Conservation (phyloP, 2,113 vertebrate genomes). For the Equus przewalskii region DNA sequence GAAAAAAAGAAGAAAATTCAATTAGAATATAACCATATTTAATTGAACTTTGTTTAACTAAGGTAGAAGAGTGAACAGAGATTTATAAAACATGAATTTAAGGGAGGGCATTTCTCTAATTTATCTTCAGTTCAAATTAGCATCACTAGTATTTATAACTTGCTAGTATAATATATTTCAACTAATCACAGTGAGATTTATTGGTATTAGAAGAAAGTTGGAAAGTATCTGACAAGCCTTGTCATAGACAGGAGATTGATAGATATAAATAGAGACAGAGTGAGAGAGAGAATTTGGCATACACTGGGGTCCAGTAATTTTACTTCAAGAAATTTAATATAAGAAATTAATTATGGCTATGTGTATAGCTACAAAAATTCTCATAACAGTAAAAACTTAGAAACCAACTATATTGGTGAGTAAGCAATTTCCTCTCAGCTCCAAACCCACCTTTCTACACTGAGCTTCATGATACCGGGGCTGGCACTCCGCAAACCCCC, state of each 20-base stretch:
- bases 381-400: neutral
- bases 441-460: neutral
- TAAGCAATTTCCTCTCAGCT: neutral
- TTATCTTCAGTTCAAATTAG: slow-evolving; percentile 40
- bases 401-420: neutral
- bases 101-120: slow-evolving; percentile 38
- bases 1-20: neutral
- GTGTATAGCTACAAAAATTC: neutral
- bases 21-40: slow-evolving; percentile 10
- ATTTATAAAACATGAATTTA: neutral
- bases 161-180: neutral
- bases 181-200: neutral
- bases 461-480: neutral
- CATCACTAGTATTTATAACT: neutral
- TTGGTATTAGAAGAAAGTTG: neutral
- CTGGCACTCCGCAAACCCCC: neutral
- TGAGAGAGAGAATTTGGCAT: neutral
- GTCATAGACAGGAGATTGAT: neutral
- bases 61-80: neutral
- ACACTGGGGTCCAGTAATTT: neutral
- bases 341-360: neutral
- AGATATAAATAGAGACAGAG: neutral
- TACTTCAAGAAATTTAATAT: neutral
- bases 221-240: neutral
- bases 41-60: neutral